Conservation (phyloP, 2,113 vertebrate genomes). For the Notarius quadriscutis region DNA sequence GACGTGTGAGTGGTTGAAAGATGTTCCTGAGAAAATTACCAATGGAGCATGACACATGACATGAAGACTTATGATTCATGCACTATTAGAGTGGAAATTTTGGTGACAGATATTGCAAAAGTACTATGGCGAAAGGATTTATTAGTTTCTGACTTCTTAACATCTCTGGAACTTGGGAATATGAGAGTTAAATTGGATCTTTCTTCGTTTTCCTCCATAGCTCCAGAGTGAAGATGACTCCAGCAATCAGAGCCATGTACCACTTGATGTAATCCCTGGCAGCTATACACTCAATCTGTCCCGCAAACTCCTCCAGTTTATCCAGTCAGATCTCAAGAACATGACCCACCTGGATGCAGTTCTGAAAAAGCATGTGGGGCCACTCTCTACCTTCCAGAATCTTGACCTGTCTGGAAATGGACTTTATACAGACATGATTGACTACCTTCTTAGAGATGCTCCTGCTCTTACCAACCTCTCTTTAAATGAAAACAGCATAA, state of each 20-base stretch:
- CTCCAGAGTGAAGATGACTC: slow-evolving; percentile 77
- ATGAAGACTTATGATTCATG: background rate
- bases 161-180: background rate
- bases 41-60: slow-evolving; percentile 12
- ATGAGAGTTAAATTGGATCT: slow-evolving; percentile 25
- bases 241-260: slow-evolving; percentile 74
- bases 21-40: slow-evolving; percentile 15
- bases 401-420: slow-evolving; percentile 89
- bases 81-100: background rate
- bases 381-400: slow-evolving; percentile 71
- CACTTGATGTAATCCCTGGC: slow-evolving; percentile 66
- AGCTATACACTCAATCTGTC: slow-evolving; percentile 85
- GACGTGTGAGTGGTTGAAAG: slow-evolving; percentile 7
- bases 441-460: slow-evolving; percentile 79
- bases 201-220: slow-evolving; percentile 65
- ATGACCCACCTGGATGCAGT: slow-evolving; percentile 76
- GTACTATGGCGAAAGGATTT: slow-evolving; percentile 2
- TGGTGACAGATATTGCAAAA: slow-evolving; percentile 20
- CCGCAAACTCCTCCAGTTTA: slow-evolving; percentile 80
- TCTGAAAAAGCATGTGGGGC: slow-evolving; percentile 69
- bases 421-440: slow-evolving; percentile 81
- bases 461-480: slow-evolving; percentile 79
- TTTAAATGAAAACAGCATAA: slow-evolving; percentile 87
- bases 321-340: slow-evolving; percentile 74
- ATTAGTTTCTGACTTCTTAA: background rate